phyloP scores from a whole-genome alignment of 2,113 vertebrate species.

The Pachycephala philippinensis region DNA sequence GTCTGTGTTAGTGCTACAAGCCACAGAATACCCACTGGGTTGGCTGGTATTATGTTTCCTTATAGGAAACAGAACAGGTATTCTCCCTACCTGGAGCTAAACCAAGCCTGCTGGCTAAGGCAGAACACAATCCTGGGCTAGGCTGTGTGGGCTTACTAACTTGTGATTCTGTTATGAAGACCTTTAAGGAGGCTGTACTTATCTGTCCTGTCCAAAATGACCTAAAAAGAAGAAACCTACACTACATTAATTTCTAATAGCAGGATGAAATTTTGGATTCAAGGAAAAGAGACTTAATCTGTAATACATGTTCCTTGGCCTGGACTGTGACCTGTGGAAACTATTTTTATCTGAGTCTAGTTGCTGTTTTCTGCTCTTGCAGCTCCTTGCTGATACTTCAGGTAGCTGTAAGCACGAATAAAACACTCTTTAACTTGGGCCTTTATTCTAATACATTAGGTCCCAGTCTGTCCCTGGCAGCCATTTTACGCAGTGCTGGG shows the following conservation, averaged over 20 bases:
- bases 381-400: background rate
- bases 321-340: background rate
- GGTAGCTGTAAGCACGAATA: background rate
- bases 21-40: background rate
- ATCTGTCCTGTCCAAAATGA: background rate
- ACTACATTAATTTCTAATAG: background rate
- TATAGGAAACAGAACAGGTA: background rate
- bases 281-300: background rate
- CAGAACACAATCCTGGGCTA: background rate
- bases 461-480: background rate
- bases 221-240: background rate
- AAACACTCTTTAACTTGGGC: fast-evolving
- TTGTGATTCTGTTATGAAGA: background rate
- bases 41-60: background rate
- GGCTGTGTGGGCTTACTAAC: fast-evolving
- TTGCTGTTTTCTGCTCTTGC: background rate
- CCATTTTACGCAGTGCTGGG: background rate
- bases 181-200: background rate
- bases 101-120: background rate
- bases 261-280: background rate
- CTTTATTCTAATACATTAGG: fast-evolving
- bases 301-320: background rate
- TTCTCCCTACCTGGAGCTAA: background rate
- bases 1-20: background rate
- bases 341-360: background rate